A percentile compares a stretch with the other conserved stretches of the same genome.
Evolutionary conservation across 2,113 vertebrate species (phyloP).

Genomic region (Grus americana): DNA sequence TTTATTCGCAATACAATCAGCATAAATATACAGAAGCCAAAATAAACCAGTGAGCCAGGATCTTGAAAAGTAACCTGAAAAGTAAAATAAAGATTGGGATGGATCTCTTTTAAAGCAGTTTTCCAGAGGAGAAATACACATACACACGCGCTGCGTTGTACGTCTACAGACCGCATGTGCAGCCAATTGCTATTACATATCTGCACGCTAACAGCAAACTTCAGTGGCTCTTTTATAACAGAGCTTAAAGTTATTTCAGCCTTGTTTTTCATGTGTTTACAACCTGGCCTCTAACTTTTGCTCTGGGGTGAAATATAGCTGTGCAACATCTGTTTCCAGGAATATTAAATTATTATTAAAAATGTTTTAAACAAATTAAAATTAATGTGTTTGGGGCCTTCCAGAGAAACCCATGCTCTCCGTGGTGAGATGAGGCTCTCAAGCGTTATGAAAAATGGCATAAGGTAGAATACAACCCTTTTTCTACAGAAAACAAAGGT

Average conservation of each 20-base stretch:
- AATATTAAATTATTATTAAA: slow-evolving; percentile 12
- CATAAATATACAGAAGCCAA: background rate
- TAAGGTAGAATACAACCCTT: background rate
- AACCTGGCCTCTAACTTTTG: slow-evolving; percentile 1
- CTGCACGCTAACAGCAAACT: background rate
- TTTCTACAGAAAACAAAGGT: background rate
- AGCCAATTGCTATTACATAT: background rate
- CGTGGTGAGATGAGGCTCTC: background rate
- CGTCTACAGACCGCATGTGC: background rate
- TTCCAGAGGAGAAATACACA: background rate
- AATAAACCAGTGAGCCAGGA: background rate
- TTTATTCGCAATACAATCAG: background rate
- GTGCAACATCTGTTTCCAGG: background rate
- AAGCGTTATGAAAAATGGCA: background rate
- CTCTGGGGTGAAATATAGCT: background rate
- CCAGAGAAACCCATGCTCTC: background rate
- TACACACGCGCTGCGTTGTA: rapidly evolving
- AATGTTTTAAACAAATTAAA: slow-evolving; percentile 23
- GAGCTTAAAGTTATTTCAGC: background rate
- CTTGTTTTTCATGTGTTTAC: slow-evolving; percentile 31
- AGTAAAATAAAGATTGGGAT: background rate
- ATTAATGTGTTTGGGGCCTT: background rate
- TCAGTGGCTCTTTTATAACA: background rate
- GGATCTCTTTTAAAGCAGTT: background rate
- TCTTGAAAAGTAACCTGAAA: background rate